phyloP scores from a whole-genome alignment of 2,113 vertebrate genomes.

The Empidonax traillii region DNA sequence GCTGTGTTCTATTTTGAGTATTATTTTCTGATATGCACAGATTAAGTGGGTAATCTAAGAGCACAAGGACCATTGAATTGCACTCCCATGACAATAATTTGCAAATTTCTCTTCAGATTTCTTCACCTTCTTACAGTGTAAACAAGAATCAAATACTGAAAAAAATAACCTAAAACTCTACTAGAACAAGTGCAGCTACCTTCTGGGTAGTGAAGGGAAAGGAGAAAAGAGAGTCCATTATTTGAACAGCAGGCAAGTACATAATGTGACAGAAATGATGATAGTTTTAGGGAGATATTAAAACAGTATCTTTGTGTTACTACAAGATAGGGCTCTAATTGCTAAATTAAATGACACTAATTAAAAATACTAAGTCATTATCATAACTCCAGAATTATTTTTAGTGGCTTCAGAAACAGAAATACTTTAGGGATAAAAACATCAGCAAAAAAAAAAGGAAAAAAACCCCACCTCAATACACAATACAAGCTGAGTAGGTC shows the following conservation, averaged over 20 bases:
- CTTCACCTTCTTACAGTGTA: background rate
- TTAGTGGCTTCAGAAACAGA: background rate
- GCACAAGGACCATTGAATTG: background rate
- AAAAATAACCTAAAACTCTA: background rate
- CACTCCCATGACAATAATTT: background rate
- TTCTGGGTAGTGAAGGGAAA: background rate
- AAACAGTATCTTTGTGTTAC: background rate
- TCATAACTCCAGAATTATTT: background rate
- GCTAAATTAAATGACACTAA: background rate
- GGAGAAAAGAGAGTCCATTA: background rate
- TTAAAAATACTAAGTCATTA: background rate
- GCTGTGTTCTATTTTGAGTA: background rate
- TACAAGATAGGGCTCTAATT: background rate
- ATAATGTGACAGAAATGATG: background rate
- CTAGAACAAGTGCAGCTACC: accelerated
- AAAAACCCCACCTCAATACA: background rate
- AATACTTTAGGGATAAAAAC: background rate
- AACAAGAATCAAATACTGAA: background rate
- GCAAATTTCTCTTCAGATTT: background rate
- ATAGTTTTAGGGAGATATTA: background rate
- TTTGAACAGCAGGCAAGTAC: background rate
- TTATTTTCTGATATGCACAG: background rate
- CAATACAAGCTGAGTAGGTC: background rate
- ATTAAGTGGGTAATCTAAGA: background rate
- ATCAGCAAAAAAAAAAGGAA: background rate